Percentiles rank a stretch among this genome's conserved stretches.
Conservation (phyloP, 2,113 vertebrate genomes). For the Neolamprologus fasciatus region DNA sequence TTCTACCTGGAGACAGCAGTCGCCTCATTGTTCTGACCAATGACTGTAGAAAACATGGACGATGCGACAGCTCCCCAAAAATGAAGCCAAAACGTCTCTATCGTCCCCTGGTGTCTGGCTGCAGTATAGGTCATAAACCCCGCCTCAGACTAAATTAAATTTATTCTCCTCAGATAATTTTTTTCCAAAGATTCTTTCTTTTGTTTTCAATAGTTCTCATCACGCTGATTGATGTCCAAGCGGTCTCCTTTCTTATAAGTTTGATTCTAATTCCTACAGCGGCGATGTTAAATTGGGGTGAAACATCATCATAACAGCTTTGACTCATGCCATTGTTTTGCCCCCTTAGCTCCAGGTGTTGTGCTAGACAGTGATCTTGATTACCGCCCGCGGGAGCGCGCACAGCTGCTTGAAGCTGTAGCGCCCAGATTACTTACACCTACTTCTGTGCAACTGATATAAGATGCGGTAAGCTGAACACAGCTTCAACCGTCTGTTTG, state of each 20-base stretch:
- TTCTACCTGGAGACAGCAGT: too few relatives aligned
- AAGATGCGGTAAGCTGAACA: background rate
- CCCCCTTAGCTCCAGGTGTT: background rate
- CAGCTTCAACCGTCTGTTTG: background rate
- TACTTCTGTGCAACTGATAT: background rate
- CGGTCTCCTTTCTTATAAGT: background rate
- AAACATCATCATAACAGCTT: background rate
- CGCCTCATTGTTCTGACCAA: too few relatives aligned
- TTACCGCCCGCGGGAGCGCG: accelerated
- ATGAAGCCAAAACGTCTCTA: too few relatives aligned
- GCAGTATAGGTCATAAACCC: too few relatives aligned
- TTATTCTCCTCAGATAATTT: background rate
- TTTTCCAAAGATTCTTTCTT: background rate
- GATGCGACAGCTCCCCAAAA: too few relatives aligned
- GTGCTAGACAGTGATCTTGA: background rate
- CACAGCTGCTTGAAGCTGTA: background rate
- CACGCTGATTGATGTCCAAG: background rate
- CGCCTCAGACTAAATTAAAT: too few relatives aligned
- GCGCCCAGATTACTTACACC: background rate
- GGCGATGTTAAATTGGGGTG: background rate
- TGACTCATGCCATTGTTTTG: accelerated
- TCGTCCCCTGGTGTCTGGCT: too few relatives aligned
- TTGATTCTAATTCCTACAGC: background rate
- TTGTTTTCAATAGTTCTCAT: background rate
- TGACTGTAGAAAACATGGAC: too few relatives aligned